A percentile compares a stretch with the other conserved stretches of the same genome.
Conservation (phyloP, 2,113 vertebrate genomes). For the Seriola quinqueradiata region DNA sequence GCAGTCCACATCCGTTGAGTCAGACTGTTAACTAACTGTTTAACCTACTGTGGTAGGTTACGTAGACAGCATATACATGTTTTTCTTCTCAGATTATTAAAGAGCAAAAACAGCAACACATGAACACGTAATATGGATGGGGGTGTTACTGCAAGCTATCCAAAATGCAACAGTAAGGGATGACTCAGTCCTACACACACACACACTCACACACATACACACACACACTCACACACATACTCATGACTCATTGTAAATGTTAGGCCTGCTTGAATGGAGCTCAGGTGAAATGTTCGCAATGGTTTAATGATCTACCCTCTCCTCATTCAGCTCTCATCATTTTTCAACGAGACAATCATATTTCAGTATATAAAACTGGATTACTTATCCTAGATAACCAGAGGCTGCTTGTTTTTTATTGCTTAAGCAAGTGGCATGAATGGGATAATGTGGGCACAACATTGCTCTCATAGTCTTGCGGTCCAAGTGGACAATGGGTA, state of each 20-base stretch:
- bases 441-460: conserved; percentile 8
- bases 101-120: conserved; percentile 8
- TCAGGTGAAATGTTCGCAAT: conserved; percentile 55
- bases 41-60: conserved; percentile 3
- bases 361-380: conserved; percentile 37
- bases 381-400: conserved; percentile 29
- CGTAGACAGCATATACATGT: neutral
- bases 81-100: conserved; percentile 9
- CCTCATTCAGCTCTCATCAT: conserved; percentile 24
- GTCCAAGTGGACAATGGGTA: conserved; percentile 12
- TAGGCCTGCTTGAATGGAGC: conserved; percentile 35
- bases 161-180: conserved; percentile 24
- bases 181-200: conserved; percentile 48
- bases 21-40: conserved; percentile 36
- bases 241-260: conserved; percentile 54
- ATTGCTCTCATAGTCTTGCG: neutral
- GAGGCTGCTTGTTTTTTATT: conserved; percentile 11
- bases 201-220: conserved; percentile 7
- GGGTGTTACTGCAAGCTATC: conserved; percentile 24
- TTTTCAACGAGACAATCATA: conserved; percentile 29
- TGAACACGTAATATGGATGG: neutral
- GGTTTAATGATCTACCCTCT: conserved; percentile 34
- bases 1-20: conserved; percentile 45
- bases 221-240: conserved; percentile 12
- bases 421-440: conserved; percentile 14